phyloP scores from a whole-genome alignment of 2,797 vertebrate species.

The Gadopsis bispinosus region DNA sequence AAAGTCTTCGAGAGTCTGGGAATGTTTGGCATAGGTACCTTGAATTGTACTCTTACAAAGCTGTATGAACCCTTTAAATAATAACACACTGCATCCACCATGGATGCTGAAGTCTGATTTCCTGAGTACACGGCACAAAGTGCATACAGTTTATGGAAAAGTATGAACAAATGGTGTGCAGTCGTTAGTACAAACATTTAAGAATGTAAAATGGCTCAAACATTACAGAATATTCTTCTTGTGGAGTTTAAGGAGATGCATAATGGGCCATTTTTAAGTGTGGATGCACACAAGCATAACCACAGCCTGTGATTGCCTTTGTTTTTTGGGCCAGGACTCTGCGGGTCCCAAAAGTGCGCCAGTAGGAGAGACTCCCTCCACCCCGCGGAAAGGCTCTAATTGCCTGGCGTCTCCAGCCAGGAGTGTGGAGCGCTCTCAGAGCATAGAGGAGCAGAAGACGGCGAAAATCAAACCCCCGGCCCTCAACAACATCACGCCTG shows the following conservation, averaged over 20 bases:
- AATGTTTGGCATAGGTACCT: too few relatives aligned
- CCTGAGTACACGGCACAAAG: too few relatives aligned
- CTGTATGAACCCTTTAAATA: too few relatives aligned
- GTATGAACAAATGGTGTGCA: too few relatives aligned
- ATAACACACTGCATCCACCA: too few relatives aligned
- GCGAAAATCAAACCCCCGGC: conserved; percentile 83
- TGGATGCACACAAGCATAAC: conserved; percentile 2
- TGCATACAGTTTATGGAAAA: too few relatives aligned
- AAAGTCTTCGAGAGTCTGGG: too few relatives aligned
- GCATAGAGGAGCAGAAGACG: conserved; percentile 74
- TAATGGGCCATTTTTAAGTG: not conserved
- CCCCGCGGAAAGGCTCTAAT: conserved; percentile 76
- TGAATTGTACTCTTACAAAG: too few relatives aligned
- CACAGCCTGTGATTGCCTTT: not conserved
- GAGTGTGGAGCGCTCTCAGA: conserved; percentile 75
- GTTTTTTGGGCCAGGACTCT: conserved; percentile 64
- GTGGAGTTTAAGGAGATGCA: not conserved
- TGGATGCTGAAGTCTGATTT: too few relatives aligned
- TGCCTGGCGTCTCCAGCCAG: conserved; percentile 80
- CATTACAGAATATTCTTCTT: too few relatives aligned
- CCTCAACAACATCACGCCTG: conserved; percentile 77
- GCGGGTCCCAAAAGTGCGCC: conserved; percentile 82
- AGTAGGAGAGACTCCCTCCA: conserved; percentile 76
- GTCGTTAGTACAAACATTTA: too few relatives aligned
- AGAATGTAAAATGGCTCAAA: too few relatives aligned